A percentile compares a stretch with the other conserved stretches of the same genome.
Evolutionary conservation across 2,113 vertebrate species (phyloP).

Genomic region (Lepus europaeus): DNA sequence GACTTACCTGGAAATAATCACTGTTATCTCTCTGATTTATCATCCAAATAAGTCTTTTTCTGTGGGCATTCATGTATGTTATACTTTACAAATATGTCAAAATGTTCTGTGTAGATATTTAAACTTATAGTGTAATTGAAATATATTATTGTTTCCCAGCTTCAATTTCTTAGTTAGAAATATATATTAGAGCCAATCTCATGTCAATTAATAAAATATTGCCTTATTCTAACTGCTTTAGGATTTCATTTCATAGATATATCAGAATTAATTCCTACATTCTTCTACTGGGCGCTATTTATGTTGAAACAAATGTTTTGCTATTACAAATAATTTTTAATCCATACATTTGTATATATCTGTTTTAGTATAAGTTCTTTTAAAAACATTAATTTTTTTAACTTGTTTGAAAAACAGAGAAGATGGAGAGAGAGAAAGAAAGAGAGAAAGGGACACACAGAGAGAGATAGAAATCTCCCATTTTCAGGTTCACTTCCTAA

Average conservation of each 20-base stretch:
- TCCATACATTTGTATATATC: too few relatives aligned
- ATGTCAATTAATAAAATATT: background rate
- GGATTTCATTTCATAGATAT: background rate
- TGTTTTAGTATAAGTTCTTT: too few relatives aligned
- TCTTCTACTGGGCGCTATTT: too few relatives aligned
- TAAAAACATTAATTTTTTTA: too few relatives aligned
- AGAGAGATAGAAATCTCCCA: too few relatives aligned
- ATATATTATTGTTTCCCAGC: background rate
- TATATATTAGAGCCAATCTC: background rate
- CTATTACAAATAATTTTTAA: background rate
- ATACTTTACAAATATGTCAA: background rate
- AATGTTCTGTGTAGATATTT: background rate
- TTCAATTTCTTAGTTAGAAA: background rate
- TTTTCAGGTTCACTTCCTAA: too few relatives aligned
- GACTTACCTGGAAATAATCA: background rate
- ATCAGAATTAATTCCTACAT: background rate
- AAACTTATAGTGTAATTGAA: background rate
- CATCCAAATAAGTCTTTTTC: background rate
- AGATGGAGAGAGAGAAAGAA: too few relatives aligned
- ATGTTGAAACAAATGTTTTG: background rate
- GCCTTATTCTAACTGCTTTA: background rate
- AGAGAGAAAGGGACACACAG: too few relatives aligned
- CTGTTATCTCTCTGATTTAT: background rate
- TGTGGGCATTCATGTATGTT: background rate
- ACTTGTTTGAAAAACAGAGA: too few relatives aligned